Percentiles rank a stretch among this genome's conserved stretches.
These are phyloP conservation scores for Sterrhoptilus dennistouni DNA, from an alignment of 2,113 vertebrate genomes.

Conservation along the genomic window DNA sequence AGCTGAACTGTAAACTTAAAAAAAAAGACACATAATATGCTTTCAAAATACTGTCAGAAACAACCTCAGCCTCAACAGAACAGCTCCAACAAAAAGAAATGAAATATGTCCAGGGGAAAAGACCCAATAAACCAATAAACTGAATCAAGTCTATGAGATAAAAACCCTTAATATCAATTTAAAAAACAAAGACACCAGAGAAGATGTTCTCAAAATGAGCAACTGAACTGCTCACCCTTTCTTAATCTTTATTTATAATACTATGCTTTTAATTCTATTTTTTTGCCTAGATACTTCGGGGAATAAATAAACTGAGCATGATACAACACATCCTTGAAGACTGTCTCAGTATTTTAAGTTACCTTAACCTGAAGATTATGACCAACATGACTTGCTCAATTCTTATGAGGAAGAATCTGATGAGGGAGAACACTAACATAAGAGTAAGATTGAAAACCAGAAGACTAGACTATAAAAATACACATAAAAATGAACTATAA, in stretches of 20 bases:
- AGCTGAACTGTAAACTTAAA: neutral
- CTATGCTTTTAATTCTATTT: neutral
- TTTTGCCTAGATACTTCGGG: neutral
- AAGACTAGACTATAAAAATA: neutral
- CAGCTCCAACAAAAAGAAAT: neutral
- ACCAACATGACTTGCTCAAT: neutral
- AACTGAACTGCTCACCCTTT: neutral
- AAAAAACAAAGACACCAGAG: neutral
- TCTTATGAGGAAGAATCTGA: neutral
- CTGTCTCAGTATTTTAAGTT: neutral
- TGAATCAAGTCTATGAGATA: neutral
- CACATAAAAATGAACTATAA: neutral
- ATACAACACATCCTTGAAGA: neutral
- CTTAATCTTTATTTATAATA: neutral
- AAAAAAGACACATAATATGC: neutral
- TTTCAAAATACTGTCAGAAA: constrained; percentile 1
- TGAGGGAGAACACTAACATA: neutral
- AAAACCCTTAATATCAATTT: neutral
- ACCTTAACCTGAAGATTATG: neutral
- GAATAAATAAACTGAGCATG: neutral
- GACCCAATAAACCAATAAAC: constrained; percentile 1
- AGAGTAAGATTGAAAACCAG: neutral
- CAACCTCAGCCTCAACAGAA: neutral
- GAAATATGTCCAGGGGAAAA: neutral
- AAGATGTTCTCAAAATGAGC: neutral